phyloP scores from a whole-genome alignment of 2,797 vertebrate species.

The Nyctibius grandis region DNA sequence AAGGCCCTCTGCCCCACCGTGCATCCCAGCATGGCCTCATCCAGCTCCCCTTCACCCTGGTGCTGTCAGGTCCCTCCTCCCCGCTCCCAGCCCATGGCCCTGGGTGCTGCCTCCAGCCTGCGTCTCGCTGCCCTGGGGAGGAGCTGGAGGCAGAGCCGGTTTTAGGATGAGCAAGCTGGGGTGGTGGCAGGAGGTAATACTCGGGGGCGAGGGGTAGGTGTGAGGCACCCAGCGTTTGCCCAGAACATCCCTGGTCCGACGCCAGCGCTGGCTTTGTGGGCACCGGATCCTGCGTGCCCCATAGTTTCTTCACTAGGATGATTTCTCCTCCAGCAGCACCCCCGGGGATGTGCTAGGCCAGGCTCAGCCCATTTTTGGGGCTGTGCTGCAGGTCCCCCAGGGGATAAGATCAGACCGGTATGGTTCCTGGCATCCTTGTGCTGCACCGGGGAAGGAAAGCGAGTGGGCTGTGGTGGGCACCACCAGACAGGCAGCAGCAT shows the following conservation, averaged over 20 bases:
- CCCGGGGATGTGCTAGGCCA: background rate
- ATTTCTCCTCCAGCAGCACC: background rate
- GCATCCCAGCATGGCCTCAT: background rate
- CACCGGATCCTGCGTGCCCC: background rate
- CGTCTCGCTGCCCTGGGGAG: background rate
- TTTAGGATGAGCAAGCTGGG: background rate
- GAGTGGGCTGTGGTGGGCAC: background rate
- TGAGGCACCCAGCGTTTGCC: background rate
- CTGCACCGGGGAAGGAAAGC: background rate
- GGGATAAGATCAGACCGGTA: accelerated
- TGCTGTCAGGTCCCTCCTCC: background rate
- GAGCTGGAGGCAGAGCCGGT: background rate
- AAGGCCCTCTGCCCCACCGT: background rate
- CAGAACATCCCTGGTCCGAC: background rate
- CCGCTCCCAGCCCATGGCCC: background rate
- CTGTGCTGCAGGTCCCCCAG: background rate
- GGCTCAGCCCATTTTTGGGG: background rate
- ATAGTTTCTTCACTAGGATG: background rate
- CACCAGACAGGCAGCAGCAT: background rate
- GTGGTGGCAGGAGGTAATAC: background rate
- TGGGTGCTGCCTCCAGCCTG: background rate
- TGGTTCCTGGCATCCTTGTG: background rate
- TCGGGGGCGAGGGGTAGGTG: background rate
- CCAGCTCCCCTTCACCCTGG: background rate
- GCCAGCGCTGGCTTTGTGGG: background rate